Base-by-base conservation (phyloP, 2,113 vertebrate species). In the Oenanthe oenanthe region DNA sequence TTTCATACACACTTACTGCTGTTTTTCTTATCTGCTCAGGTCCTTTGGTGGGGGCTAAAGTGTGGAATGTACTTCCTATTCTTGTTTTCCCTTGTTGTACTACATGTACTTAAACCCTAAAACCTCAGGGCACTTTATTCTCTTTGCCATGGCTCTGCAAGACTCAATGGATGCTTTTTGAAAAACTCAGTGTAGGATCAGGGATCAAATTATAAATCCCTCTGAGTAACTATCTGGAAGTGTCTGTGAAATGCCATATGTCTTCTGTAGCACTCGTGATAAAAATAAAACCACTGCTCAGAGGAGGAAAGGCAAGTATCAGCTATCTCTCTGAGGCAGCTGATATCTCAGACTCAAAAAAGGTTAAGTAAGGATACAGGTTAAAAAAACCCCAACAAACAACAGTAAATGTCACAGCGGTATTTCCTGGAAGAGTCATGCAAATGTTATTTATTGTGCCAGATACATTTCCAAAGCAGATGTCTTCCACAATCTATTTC, bases 361-460 rank as follows among this genome's bases (percentile, higher is more conserved):
- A 88, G 85, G 92, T 96, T 84, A 92, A 83, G 65, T 82, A 92
- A 96, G 89, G 94, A 95, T 66, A 93, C 26, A 48, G 75, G 66
- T 63, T 95, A 85, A 78, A 40, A 66, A 57, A 76, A 77, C 24
- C 8, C 1, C 6, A 53, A 14, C 58, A n/a, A 43, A n/a, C 34
- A 90, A 62, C 78, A 81, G 75, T 82, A 98, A 98, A 97, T 95
- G 84, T 96, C 96, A 96, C 28, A 5, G 72, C 7, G 5, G 71
- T 96, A 97, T 97, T 98, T 97, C 82, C 95, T 95, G 57, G 51
- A 80, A 56, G 81, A 91, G 66, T 83, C 89, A 48, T 51, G 76
- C 83, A 95, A 96, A 95, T 95, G 85, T 94, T 96, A 97, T 86
- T 97, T 94, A 66, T 96, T 85, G 38, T 96, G 94, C 96, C 92